Evolutionary conservation across 2,888 invertebrate genomes (phyloP).

Genomic region (Synergus japonicus): DNA sequence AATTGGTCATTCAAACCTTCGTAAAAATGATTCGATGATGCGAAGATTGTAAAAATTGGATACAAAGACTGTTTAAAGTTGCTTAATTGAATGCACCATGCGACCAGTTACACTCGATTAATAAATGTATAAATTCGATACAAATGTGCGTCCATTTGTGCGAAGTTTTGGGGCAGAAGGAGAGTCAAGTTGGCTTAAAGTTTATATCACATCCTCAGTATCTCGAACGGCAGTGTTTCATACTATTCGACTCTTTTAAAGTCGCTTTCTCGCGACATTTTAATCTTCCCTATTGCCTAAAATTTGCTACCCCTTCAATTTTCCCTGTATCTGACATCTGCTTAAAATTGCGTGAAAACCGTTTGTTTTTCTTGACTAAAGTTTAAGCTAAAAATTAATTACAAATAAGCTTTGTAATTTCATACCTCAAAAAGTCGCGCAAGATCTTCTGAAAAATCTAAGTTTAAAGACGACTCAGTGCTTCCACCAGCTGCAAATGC

Average conservation of each 20-base stretch:
- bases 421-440: not conserved
- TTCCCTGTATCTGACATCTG: slow-evolving; percentile 34
- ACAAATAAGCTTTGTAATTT: not conserved
- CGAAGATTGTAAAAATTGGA: slow-evolving; percentile 20
- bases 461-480: slow-evolving; percentile 55
- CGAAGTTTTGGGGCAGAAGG: slow-evolving; percentile 27
- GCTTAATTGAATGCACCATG: slow-evolving; percentile 26
- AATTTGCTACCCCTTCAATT: slow-evolving; percentile 22
- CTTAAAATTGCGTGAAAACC: not conserved
- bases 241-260: slow-evolving; percentile 42
- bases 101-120: slow-evolving; percentile 18
- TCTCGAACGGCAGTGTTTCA: slow-evolving; percentile 66
- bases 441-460: slow-evolving; percentile 1
- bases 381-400: slow-evolving; percentile 3
- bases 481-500: slow-evolving; percentile 74
- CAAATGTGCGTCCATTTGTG: slow-evolving; percentile 36
- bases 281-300: slow-evolving; percentile 29
- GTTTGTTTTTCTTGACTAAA: slow-evolving; percentile 21
- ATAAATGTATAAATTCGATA: slow-evolving; percentile 35
- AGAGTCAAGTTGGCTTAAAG: slow-evolving; percentile 61
- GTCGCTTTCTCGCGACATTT: slow-evolving; percentile 15
- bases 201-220: slow-evolving; percentile 71
- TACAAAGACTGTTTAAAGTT: not conserved
- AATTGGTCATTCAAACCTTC: slow-evolving; percentile 23
- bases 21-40: slow-evolving; percentile 25